Conservation (phyloP, 2,113 vertebrate genomes). For the Actenoides lindsayi region DNA sequence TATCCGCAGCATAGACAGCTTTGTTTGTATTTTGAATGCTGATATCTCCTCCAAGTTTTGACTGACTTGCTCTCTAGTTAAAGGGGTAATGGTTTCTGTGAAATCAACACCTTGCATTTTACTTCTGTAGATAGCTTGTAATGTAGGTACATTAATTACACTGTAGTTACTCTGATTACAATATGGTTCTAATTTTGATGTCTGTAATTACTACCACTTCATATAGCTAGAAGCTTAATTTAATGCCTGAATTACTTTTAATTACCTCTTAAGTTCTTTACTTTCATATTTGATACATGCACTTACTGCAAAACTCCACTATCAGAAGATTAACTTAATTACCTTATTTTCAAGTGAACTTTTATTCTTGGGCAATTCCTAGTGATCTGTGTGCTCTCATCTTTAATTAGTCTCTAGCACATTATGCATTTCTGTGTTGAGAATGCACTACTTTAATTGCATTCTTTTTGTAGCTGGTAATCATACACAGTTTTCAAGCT, state of each 20-base stretch:
- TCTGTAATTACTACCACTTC: constrained; percentile 47
- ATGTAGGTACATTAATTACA: constrained; percentile 40
- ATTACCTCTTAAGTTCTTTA: constrained; percentile 50
- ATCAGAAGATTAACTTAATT: constrained; percentile 67
- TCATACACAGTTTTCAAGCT: not conserved
- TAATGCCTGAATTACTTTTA: constrained; percentile 66
- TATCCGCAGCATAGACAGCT: not conserved
- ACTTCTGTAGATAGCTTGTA: not conserved
- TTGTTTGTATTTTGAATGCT: not conserved
- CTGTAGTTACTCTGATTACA: constrained; percentile 56
- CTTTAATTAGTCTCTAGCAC: constrained; percentile 32
- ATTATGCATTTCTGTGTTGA: not conserved
- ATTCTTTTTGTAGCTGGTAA: not conserved
- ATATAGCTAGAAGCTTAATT: constrained; percentile 59
- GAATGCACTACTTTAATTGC: not conserved
- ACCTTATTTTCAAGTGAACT: constrained; percentile 53
- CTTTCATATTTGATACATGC: constrained; percentile 46
- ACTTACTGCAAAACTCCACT: constrained; percentile 47
- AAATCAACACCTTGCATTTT: not conserved
- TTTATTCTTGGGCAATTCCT: constrained; percentile 49
- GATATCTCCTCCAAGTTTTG: not conserved
- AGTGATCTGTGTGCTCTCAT: constrained; percentile 14
- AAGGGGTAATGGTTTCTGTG: not conserved
- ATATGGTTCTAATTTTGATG: constrained; percentile 55
- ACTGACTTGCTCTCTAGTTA: not conserved